Evolutionary conservation across 2,888 invertebrate species (phyloP).

Genomic region (Parnassius apollo): DNA sequence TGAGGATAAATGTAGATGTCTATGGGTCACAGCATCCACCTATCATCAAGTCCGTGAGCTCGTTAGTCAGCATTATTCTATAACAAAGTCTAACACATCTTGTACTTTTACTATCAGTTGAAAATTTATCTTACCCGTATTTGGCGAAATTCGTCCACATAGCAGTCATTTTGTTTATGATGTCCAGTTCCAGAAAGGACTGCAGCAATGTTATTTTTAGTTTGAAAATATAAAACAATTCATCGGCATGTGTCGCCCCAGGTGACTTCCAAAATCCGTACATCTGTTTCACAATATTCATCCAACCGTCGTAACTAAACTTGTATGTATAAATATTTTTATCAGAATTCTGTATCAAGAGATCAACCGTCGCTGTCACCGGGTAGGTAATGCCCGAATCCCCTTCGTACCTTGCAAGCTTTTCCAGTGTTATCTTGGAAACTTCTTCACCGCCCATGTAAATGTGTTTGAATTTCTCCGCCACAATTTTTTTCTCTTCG

Average conservation of each 20-base stretch:
- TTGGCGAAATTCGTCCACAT: constrained; percentile 74
- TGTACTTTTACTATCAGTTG: background rate
- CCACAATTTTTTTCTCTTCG: constrained; percentile 43
- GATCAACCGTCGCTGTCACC: constrained; percentile 50
- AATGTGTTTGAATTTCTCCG: constrained; percentile 51
- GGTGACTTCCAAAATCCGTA: constrained; percentile 50
- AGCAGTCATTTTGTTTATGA: constrained; percentile 53
- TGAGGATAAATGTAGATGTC: too few species aligned
- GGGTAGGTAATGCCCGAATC: constrained; percentile 62
- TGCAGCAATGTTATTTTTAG: constrained; percentile 41
- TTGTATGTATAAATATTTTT: constrained; percentile 58
- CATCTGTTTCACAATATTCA: constrained; percentile 58
- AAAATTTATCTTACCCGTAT: constrained; percentile 50
- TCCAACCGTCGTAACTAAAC: constrained; percentile 58
- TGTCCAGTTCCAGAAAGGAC: constrained; percentile 45
- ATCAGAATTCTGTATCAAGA: constrained; percentile 45
- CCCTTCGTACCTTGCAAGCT: constrained; percentile 61
- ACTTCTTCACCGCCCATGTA: constrained; percentile 66
- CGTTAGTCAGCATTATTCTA: too few species aligned
- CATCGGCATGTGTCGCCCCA: constrained; percentile 71
- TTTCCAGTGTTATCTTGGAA: constrained; percentile 53
- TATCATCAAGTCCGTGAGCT: too few species aligned
- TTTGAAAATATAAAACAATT: constrained; percentile 70
- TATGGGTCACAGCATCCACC: too few species aligned
- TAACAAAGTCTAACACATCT: background rate